A percentile compares a stretch with the other conserved stretches of the same genome.
Evolutionary conservation across 1,140 invertebrate species (phyloP).

Genomic region (Drosophila melanica): DNA sequence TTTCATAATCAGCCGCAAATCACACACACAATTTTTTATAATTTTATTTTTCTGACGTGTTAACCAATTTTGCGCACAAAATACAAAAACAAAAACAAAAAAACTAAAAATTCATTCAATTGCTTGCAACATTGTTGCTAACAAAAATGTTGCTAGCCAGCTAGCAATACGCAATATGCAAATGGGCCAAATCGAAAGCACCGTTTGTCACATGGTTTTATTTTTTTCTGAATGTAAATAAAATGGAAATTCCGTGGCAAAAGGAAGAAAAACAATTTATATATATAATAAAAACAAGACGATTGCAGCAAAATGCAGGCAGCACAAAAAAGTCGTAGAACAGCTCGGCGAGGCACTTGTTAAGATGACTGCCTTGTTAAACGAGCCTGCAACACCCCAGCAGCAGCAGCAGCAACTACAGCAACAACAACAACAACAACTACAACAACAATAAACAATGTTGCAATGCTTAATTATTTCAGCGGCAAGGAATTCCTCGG

Average conservation of each 20-base stretch:
- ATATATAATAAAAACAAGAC: neutral
- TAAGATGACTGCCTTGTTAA: conserved; percentile 82
- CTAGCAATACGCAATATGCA: conserved; percentile 56
- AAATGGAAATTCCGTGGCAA: conserved; percentile 72
- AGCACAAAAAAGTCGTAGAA: conserved; percentile 73
- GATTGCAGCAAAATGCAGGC: conserved; percentile 26
- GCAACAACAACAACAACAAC: conserved; percentile 44
- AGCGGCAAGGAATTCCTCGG: conserved; percentile 80
- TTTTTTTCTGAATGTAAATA: conserved; percentile 68
- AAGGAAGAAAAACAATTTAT: conserved; percentile 5
- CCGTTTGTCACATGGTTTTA: conserved; percentile 51
- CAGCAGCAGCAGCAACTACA: conserved; percentile 42
- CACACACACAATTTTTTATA: neutral
- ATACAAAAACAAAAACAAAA: neutral
- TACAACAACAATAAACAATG: conserved; percentile 77
- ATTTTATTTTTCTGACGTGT: neutral
- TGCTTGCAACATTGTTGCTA: conserved; percentile 33
- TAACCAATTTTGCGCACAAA: conserved; percentile 9
- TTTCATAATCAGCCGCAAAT: conserved; percentile 35
- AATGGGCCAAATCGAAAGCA: conserved; percentile 67
- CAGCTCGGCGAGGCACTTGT: conserved; percentile 71
- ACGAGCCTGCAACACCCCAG: conserved; percentile 79
- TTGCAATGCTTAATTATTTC: conserved; percentile 83
- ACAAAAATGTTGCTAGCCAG: conserved; percentile 40
- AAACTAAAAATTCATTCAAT: neutral